phyloP scores from a whole-genome alignment of 2,888 invertebrate genomes.

The Nyleta sp. region DNA sequence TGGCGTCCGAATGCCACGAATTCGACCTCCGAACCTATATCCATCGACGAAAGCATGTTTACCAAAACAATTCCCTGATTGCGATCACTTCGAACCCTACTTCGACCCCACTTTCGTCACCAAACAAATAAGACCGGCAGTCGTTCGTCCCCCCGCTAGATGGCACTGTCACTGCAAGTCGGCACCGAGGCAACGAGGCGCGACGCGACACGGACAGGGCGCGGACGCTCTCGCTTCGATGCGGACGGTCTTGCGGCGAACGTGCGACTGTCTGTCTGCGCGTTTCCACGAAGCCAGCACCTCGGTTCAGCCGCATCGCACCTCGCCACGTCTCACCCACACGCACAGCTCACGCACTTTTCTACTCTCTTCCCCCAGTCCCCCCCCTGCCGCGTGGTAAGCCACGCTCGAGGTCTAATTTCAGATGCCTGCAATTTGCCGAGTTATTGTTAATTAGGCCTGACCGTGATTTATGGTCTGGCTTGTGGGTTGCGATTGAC shows the following conservation, averaged over 20 bases:
- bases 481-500: neutral
- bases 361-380: constrained; percentile 36
- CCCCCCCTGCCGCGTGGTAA: constrained; percentile 2
- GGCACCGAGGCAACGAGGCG: constrained; percentile 22
- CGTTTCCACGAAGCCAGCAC: constrained; percentile 63
- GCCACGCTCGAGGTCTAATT: constrained; percentile 26
- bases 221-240: constrained; percentile 52
- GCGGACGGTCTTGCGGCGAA: constrained; percentile 61
- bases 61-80: no score
- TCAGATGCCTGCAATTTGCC: constrained; percentile 37
- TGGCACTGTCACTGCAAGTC: neutral
- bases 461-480: constrained; percentile 20
- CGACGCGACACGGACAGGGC: constrained; percentile 41
- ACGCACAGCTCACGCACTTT: constrained; percentile 56
- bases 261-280: constrained; percentile 63
- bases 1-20: no score
- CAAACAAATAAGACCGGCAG: no score
- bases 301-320: constrained; percentile 46
- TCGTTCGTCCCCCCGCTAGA: neutral
- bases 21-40: no score
- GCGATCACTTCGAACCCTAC: no score
- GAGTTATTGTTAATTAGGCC: constrained; percentile 26
- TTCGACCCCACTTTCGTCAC: no score
- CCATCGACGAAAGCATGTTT: no score
- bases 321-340: constrained; percentile 48